Conservation (phyloP, 2,797 vertebrate genomes). For the Catostomus latipinnis region DNA sequence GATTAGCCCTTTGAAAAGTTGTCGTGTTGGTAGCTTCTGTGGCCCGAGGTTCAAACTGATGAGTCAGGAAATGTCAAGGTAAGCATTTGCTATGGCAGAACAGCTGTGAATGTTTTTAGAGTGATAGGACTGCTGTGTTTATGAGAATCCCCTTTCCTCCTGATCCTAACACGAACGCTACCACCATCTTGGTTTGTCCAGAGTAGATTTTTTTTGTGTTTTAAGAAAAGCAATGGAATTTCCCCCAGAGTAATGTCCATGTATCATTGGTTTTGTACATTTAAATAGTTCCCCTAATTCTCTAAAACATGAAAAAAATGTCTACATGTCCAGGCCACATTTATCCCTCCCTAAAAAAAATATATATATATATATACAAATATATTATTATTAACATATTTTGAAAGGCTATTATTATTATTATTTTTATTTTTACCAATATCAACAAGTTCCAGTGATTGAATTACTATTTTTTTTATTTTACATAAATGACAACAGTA, state of each 20-base stretch:
- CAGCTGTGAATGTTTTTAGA: constrained; percentile 71
- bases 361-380: too few relatives aligned
- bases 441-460: too few relatives aligned
- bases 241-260: constrained; percentile 4
- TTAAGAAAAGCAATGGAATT: constrained; percentile 3
- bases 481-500: neutral
- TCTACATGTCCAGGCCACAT: too few relatives aligned
- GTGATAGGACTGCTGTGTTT: constrained; percentile 48
- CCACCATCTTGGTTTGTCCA: constrained; percentile 24
- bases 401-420: too few relatives aligned
- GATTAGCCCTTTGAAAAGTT: constrained; percentile 62
- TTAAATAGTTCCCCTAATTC: constrained; percentile 10
- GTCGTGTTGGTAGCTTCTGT: neutral
- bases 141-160: constrained; percentile 47
- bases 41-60: constrained; percentile 63
- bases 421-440: too few relatives aligned
- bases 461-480: neutral
- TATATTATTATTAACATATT: too few relatives aligned
- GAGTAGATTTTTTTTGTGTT: constrained; percentile 2
- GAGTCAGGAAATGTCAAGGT: constrained; percentile 69
- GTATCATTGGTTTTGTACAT: constrained; percentile 7
- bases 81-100: constrained; percentile 64
- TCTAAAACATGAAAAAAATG: too few relatives aligned
- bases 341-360: too few relatives aligned
- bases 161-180: constrained; percentile 9